phyloP scores from a whole-genome alignment of 2,888 invertebrate species.

The Agrilus biguttatus region DNA sequence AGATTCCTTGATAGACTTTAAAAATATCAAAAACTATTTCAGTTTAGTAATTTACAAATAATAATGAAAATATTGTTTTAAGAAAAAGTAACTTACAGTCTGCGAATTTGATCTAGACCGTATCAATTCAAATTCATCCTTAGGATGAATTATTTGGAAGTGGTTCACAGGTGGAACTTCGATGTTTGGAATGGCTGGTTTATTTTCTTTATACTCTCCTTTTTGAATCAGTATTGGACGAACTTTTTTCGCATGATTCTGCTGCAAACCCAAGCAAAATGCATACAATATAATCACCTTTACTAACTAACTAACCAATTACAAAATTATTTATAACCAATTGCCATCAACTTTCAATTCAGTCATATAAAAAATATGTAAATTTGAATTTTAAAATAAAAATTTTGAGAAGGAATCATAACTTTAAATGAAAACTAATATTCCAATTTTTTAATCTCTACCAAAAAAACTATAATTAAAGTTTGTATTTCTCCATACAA shows the following conservation, averaged over 20 bases:
- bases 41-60: too few relatives aligned
- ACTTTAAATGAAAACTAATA: too few relatives aligned
- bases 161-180: slow-evolving; percentile 45
- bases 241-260: slow-evolving; percentile 53
- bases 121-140: slow-evolving; percentile 56
- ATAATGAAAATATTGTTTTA: too few relatives aligned
- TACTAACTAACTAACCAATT: too few relatives aligned
- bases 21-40: too few relatives aligned
- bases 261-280: slow-evolving; percentile 1
- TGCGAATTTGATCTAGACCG: slow-evolving; percentile 21
- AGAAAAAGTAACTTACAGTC: slow-evolving; percentile 29
- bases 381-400: too few relatives aligned
- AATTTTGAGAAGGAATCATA: too few relatives aligned
- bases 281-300: not conserved
- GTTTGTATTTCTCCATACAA: too few relatives aligned
- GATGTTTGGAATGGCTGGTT: slow-evolving; percentile 28
- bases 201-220: slow-evolving; percentile 44
- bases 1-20: not conserved
- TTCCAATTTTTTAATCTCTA: too few relatives aligned
- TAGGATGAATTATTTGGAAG: slow-evolving; percentile 66
- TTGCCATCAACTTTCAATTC: too few relatives aligned
- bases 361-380: too few relatives aligned
- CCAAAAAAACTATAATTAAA: too few relatives aligned
- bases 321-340: not conserved
- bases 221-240: slow-evolving; percentile 65